Conservation (phyloP, 2,888 invertebrate genomes). For the Drosophila aldrichi region DNA sequence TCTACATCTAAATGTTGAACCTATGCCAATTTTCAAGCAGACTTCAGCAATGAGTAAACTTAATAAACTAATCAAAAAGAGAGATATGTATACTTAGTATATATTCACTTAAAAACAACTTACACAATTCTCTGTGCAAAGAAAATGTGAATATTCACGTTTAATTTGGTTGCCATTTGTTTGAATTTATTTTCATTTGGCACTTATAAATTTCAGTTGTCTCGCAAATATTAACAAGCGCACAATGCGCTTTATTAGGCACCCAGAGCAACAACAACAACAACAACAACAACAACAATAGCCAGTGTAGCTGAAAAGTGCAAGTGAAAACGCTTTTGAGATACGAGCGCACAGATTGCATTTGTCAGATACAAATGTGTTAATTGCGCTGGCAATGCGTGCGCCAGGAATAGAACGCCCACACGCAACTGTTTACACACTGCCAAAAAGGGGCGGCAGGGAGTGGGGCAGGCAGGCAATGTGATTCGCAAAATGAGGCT, state of each 20-base stretch:
- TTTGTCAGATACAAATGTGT: conserved; percentile 82
- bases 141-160: background rate
- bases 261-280: background rate
- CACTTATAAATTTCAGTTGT: conserved; percentile 52
- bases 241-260: conserved; percentile 45
- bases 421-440: conserved; percentile 67
- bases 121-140: background rate
- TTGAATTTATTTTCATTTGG: conserved; percentile 27
- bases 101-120: background rate
- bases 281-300: background rate
- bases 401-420: conserved; percentile 80
- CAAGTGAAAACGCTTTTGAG: conserved; percentile 47
- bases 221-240: conserved; percentile 51
- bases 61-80: conserved; percentile 3
- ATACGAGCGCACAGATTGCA: conserved; percentile 68
- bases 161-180: conserved; percentile 15
- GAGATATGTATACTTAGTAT: background rate
- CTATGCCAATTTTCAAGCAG: background rate
- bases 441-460: background rate
- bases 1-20: background rate
- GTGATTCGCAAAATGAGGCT: conserved; percentile 1
- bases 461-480: background rate
- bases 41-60: background rate
- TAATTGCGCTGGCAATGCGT: conserved; percentile 74
- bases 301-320: conserved; percentile 29